Evolutionary conservation across 2,888 invertebrate genomes (phyloP).

Genomic region (Dusona sp.): DNA sequence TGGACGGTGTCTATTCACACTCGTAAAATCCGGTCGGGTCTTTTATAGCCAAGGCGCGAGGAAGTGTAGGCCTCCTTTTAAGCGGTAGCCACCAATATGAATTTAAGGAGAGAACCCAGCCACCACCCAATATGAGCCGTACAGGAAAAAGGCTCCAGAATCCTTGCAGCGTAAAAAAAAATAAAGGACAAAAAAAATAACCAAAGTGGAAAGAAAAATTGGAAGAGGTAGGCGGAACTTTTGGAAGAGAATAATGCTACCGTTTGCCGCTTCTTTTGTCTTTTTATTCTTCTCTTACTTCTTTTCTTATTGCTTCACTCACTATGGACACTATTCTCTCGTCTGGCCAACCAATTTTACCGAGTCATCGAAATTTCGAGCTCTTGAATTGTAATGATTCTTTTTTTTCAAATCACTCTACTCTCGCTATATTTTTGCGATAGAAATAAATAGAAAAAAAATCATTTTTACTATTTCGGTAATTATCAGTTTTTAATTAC

Average conservation of each 20-base stretch:
- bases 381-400: not conserved
- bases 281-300: slow-evolving; percentile 39
- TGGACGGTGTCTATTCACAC: slow-evolving; percentile 84
- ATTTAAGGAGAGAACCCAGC: slow-evolving; percentile 72
- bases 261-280: slow-evolving; percentile 73
- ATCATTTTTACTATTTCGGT: too few species aligned
- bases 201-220: slow-evolving; percentile 49
- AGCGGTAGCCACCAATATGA: slow-evolving; percentile 69
- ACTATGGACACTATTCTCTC: slow-evolving; percentile 44
- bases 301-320: slow-evolving; percentile 30
- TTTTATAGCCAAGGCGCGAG: slow-evolving; percentile 77
- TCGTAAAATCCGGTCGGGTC: slow-evolving; percentile 80
- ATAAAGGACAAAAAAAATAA: slow-evolving; percentile 34
- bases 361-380: slow-evolving; percentile 33
- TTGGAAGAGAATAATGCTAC: slow-evolving; percentile 79
- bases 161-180: slow-evolving; percentile 24
- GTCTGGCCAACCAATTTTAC: slow-evolving; percentile 27
- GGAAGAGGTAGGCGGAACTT: slow-evolving; percentile 67
- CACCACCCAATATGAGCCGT: slow-evolving; percentile 29
- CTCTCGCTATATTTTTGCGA: too few species aligned
- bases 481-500: too few species aligned
- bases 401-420: not conserved
- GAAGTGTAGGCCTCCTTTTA: slow-evolving; percentile 44
- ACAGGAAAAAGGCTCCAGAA: slow-evolving; percentile 69
- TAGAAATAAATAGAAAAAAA: too few species aligned